Conservation (phyloP, 2,888 invertebrate genomes). For the Drosophila birchii region DNA sequence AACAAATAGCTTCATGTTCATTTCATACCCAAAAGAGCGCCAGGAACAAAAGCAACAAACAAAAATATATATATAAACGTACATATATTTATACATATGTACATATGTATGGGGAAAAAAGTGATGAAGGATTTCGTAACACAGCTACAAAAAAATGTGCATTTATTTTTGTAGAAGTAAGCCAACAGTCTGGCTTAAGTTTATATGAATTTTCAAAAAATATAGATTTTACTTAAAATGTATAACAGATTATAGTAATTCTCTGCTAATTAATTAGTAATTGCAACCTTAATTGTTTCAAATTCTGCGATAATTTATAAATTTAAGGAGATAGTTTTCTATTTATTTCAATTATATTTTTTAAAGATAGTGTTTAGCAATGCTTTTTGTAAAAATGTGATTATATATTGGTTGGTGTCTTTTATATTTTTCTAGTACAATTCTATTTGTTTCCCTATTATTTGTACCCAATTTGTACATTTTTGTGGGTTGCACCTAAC, state of each 20-base stretch:
- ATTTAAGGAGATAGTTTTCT: too few species aligned
- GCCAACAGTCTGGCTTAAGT: background rate
- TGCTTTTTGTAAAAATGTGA: too few species aligned
- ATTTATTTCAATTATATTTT: too few species aligned
- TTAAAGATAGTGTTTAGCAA: too few species aligned
- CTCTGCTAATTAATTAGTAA: too few species aligned
- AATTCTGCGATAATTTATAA: background rate
- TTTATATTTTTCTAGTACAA: too few species aligned
- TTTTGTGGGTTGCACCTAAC: conserved; percentile 24
- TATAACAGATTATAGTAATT: background rate
- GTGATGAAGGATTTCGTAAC: conserved; percentile 40
- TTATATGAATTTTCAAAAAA: background rate
- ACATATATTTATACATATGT: too few species aligned
- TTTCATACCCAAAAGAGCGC: conserved; percentile 35
- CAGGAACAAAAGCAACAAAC: conserved; percentile 2
- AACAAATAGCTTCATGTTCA: conserved; percentile 73
- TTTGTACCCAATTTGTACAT: background rate
- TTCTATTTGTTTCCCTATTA: conserved; percentile 10
- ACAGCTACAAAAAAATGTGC: background rate
- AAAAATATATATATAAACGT: conserved; percentile 12
- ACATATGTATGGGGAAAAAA: background rate
- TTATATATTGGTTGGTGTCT: too few species aligned
- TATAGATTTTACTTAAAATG: background rate
- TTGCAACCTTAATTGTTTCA: background rate
- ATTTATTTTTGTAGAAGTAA: background rate